Evolutionary conservation across 2,888 invertebrate species (phyloP).

Genomic region (Caenorhabditis sp.): DNA sequence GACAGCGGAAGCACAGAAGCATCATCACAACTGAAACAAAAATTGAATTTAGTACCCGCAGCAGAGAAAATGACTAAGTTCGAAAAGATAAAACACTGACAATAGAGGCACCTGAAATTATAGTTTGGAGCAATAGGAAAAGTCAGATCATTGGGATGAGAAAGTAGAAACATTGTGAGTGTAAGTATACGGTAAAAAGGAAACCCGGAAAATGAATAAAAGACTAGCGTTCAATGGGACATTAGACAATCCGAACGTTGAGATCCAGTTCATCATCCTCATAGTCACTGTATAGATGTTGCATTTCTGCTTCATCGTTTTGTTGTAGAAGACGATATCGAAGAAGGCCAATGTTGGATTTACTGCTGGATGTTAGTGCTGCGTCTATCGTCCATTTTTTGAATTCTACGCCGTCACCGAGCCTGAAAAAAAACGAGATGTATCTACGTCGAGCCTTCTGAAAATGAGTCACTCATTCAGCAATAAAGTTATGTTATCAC

Average conservation of each 20-base stretch:
- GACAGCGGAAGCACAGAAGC: not conserved
- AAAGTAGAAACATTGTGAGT: conserved; percentile 16
- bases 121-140: conserved; percentile 32
- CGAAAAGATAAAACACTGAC: conserved; percentile 5
- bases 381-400: conserved; percentile 63
- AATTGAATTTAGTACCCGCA: conserved; percentile 41
- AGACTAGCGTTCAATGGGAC: not conserved
- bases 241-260: conserved; percentile 50
- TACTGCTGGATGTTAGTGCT: conserved; percentile 32
- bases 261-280: conserved; percentile 59
- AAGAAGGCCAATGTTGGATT: conserved; percentile 43
- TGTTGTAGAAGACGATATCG: conserved; percentile 55
- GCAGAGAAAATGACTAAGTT: conserved; percentile 15
- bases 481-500: not conserved
- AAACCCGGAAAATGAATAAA: conserved; percentile 26
- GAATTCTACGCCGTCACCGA: conserved; percentile 74
- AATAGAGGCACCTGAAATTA: conserved; percentile 22
- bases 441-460: too few relatives aligned
- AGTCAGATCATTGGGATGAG: conserved; percentile 32
- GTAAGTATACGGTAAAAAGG: conserved; percentile 8
- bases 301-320: conserved; percentile 58
- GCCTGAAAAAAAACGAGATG: conserved; percentile 72
- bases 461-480: not conserved
- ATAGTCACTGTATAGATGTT: conserved; percentile 59
- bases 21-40: conserved; percentile 45